Percentiles rank a stretch among this genome's conserved stretches.
Conservation (phyloP, 2,113 vertebrate genomes). For the Prunella fulvescens region DNA sequence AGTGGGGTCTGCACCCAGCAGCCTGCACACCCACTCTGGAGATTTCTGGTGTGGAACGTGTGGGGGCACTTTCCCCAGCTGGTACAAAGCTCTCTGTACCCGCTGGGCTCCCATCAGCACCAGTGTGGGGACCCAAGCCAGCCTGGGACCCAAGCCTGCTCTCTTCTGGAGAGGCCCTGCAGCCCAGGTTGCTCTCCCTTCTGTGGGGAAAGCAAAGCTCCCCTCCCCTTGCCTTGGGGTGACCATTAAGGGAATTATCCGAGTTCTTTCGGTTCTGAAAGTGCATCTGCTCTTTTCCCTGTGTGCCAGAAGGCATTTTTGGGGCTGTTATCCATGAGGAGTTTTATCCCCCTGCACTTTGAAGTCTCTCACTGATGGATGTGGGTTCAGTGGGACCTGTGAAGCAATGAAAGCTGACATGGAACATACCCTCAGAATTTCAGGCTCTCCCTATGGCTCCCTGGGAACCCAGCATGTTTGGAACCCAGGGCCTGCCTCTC, state of each 20-base stretch:
- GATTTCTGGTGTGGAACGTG: accelerated
- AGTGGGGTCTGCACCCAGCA: background rate
- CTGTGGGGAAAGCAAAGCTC: background rate
- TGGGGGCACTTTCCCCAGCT: background rate
- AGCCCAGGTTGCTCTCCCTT: accelerated
- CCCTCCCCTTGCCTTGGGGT: background rate
- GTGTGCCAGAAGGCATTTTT: background rate
- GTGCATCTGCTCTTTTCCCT: background rate
- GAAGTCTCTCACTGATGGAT: background rate
- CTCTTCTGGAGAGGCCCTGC: background rate
- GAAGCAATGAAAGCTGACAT: background rate
- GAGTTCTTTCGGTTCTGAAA: background rate
- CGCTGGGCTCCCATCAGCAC: background rate
- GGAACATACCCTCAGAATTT: background rate
- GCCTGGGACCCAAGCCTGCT: background rate
- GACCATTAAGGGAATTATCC: background rate
- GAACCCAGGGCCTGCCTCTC: too few relatives aligned
- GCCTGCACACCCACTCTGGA: background rate
- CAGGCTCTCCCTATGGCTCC: background rate
- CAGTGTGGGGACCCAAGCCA: background rate
- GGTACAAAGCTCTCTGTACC: background rate
- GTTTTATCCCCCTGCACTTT: constrained; percentile 26
- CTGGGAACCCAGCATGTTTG: accelerated
- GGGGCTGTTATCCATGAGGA: background rate
- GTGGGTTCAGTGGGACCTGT: background rate